Evolutionary conservation across 2,113 vertebrate species (phyloP).

Genomic region (Desmodus rotundus): DNA sequence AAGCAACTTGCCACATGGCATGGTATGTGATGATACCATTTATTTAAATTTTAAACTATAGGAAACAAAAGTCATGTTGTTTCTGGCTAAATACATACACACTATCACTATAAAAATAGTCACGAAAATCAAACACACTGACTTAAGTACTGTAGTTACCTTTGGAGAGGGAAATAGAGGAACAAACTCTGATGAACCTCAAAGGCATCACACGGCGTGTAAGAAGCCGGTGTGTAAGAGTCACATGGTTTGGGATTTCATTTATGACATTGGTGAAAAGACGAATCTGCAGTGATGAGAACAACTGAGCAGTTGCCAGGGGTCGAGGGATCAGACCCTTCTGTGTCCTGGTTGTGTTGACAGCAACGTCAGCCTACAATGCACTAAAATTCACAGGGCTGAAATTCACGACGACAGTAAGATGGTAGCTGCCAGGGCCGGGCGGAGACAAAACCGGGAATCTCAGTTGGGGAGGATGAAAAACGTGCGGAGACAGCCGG

Average conservation of each 20-base stretch:
- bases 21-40: neutral
- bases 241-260: neutral
- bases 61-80: neutral
- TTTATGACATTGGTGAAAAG: neutral
- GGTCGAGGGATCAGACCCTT: neutral
- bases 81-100: neutral
- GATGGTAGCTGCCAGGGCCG: neutral
- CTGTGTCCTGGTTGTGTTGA: neutral
- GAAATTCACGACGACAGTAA: neutral
- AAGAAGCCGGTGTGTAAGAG: neutral
- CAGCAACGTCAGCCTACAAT: neutral
- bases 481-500: neutral
- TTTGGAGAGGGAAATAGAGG: neutral
- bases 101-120: neutral
- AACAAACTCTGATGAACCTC: neutral
- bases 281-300: neutral
- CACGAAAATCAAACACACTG: neutral
- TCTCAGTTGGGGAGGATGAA: neutral
- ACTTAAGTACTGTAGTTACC: neutral
- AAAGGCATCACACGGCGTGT: rapidly evolving
- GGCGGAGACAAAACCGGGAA: neutral
- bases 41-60: neutral
- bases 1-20: neutral
- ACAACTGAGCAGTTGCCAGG: neutral
- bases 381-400: neutral